Percentiles rank a stretch among this genome's conserved stretches.
These are phyloP conservation scores for Scomber japonicus DNA, from an alignment of 2,113 vertebrate species.

Conservation along the genomic window DNA sequence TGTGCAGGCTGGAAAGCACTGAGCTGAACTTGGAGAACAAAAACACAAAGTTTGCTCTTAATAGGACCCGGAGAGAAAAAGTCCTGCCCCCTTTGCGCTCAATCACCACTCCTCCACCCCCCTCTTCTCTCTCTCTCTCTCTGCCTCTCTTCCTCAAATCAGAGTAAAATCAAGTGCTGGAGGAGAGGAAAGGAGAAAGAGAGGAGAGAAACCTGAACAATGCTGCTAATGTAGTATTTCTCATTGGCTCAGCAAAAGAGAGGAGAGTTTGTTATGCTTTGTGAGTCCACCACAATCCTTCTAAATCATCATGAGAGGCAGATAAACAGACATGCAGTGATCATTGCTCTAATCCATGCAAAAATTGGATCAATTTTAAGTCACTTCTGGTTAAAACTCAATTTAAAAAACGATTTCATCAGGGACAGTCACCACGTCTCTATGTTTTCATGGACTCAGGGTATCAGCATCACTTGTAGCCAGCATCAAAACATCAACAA, in stretches of 20 bases:
- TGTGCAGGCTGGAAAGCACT: slow-evolving; percentile 68
- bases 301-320: background rate
- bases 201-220: slow-evolving; percentile 58
- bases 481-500: background rate
- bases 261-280: slow-evolving; percentile 9
- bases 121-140: slow-evolving; percentile 38
- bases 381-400: background rate
- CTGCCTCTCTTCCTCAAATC: slow-evolving; percentile 68
- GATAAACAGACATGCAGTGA: too few relatives aligned
- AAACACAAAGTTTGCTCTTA: slow-evolving; percentile 88
- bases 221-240: slow-evolving; percentile 51
- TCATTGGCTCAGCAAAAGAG: slow-evolving; percentile 25
- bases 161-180: slow-evolving; percentile 79
- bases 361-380: background rate
- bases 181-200: slow-evolving; percentile 54
- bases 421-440: too few relatives aligned
- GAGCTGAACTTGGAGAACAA: slow-evolving; percentile 87
- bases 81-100: slow-evolving; percentile 86
- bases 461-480: background rate
- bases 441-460: background rate
- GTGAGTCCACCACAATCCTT: background rate
- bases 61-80: slow-evolving; percentile 80
- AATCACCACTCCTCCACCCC: slow-evolving; percentile 74
- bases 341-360: background rate
- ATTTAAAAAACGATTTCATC: too few relatives aligned